phyloP scores from a whole-genome alignment of 2,113 vertebrate species.

The Galeopterus variegatus region DNA sequence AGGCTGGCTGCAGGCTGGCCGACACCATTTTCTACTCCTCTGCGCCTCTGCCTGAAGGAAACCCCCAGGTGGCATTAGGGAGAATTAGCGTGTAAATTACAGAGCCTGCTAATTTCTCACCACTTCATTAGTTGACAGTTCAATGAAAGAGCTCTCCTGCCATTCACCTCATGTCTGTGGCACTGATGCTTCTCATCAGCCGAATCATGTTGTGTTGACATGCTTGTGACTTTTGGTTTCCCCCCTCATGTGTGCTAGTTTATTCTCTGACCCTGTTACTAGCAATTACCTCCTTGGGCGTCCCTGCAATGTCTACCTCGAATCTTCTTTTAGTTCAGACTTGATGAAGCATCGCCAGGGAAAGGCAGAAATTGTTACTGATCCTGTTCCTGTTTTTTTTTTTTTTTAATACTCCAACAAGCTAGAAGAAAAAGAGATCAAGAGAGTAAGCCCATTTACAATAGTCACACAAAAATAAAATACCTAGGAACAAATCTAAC shows the following conservation, averaged over 20 bases:
- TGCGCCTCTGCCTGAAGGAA: constrained; percentile 4
- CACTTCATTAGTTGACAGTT: constrained; percentile 66
- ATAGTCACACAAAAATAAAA: too few relatives aligned
- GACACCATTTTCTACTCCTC: background rate
- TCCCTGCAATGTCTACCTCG: background rate
- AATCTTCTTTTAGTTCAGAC: background rate
- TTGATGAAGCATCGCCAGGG: background rate
- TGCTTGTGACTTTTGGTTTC: background rate
- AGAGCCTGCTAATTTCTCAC: constrained; percentile 65
- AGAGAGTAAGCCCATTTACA: too few relatives aligned
- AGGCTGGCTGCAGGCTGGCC: constrained; percentile 6
- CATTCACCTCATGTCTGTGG: background rate
- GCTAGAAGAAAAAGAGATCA: too few relatives aligned
- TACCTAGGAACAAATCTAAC: too few relatives aligned
- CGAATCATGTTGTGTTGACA: background rate
- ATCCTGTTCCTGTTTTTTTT: background rate
- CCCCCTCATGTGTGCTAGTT: fast-evolving
- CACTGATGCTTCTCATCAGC: background rate
- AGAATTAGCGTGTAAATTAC: constrained; percentile 68
- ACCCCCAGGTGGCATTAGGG: constrained; percentile 69
- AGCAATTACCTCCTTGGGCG: background rate
- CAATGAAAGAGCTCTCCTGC: background rate
- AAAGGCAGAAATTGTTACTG: background rate
- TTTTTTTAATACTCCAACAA: too few relatives aligned
- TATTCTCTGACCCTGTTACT: constrained; percentile 36